A percentile compares a stretch with the other conserved stretches of the same genome.
Conservation (phyloP, 1,140 invertebrate species). For the Hypothenemus hampei region DNA sequence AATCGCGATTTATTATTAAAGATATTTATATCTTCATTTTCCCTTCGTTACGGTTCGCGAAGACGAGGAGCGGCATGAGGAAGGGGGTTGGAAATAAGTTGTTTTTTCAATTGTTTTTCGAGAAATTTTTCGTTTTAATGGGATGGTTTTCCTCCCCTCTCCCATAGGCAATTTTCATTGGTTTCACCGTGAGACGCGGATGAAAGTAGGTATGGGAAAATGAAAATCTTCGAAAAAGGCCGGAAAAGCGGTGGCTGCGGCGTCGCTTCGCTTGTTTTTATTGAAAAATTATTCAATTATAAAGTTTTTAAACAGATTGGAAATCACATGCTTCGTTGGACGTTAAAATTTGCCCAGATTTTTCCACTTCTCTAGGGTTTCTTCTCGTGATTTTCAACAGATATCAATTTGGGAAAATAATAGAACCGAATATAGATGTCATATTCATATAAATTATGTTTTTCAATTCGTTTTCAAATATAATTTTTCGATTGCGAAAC, state of each 20-base stretch:
- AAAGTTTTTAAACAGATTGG: conserved; percentile 45
- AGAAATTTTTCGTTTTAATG: conserved; percentile 1
- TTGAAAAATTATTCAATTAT: conserved; percentile 47
- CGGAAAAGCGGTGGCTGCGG: conserved; percentile 28
- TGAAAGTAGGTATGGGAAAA: conserved; percentile 6
- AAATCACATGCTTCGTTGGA: conserved; percentile 37
- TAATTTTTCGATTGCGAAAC: no score
- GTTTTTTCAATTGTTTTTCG: conserved; percentile 4
- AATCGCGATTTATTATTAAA: conserved; percentile 24
- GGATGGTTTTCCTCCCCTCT: conserved; percentile 15
- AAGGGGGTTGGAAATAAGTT: not conserved
- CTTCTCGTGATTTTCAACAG: no score
- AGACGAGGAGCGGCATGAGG: not conserved
- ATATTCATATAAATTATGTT: no score
- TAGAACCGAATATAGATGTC: no score
- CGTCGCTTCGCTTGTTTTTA: conserved; percentile 44
- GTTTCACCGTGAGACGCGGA: no score
- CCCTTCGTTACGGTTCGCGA: not conserved
- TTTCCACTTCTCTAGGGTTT: no score
- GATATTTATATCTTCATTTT: conserved; percentile 27
- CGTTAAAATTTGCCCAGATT: conserved; percentile 10
- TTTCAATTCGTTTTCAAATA: no score
- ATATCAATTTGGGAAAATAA: not conserved
- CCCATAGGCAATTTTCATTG: conserved; percentile 23
- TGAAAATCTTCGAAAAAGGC: conserved; percentile 23